phyloP scores from a whole-genome alignment of 2,797 vertebrate species.

The Microctenopoma lineatum region DNA sequence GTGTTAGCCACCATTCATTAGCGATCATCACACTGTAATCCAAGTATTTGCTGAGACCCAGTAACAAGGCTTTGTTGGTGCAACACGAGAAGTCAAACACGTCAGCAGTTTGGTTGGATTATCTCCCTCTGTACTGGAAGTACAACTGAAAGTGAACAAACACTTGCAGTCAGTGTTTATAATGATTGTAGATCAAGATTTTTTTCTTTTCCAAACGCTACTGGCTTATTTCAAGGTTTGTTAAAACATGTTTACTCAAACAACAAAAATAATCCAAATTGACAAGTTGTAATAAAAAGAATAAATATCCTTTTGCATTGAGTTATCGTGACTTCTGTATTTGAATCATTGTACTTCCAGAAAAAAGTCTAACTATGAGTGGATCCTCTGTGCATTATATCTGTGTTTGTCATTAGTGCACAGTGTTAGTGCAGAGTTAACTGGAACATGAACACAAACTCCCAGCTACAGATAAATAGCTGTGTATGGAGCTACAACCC shows the following conservation, averaged over 20 bases:
- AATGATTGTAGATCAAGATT: no score
- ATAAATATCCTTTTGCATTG: not conserved
- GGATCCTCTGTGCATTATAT: not conserved
- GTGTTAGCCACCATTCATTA: not conserved
- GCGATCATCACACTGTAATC: not conserved
- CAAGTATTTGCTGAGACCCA: not conserved
- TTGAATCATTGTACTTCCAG: not conserved
- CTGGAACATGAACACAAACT: constrained; percentile 53
- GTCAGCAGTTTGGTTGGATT: not conserved
- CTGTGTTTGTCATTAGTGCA: constrained; percentile 11
- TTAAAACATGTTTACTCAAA: not conserved
- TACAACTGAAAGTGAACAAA: not conserved
- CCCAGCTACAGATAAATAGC: constrained; percentile 52
- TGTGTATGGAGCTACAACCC: constrained; percentile 58
- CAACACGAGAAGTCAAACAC: not conserved
- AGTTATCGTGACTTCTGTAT: not conserved
- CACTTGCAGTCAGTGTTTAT: no score
- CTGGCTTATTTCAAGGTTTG: not conserved
- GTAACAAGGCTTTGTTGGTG: not conserved
- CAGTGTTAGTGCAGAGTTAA: constrained; percentile 12
- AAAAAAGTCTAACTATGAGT: not conserved
- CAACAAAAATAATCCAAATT: not conserved
- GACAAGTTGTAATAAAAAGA: not conserved
- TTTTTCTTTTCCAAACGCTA: not conserved
- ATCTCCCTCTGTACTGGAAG: not conserved